phyloP scores from a whole-genome alignment of 2,888 invertebrate species.

The Neria commutata region DNA sequence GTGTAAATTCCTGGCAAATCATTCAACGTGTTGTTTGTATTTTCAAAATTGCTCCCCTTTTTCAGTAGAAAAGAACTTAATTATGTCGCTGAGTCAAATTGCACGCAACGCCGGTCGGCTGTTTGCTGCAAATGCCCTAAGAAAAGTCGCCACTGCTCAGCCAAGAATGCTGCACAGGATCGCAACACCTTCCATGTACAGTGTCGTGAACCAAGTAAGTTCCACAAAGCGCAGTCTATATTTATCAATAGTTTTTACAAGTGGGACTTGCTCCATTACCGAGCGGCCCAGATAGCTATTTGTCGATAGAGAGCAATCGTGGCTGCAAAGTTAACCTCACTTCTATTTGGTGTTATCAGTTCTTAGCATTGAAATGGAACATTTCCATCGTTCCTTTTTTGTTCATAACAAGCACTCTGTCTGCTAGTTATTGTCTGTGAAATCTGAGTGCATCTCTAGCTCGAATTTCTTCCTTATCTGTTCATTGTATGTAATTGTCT shows the following conservation, averaged over 20 bases:
- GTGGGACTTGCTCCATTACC: not conserved
- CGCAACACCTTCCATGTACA: slow-evolving; percentile 48
- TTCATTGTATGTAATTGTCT: too few relatives aligned
- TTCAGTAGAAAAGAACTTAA: slow-evolving; percentile 8
- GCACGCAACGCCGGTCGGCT: slow-evolving; percentile 55
- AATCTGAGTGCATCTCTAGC: too few relatives aligned
- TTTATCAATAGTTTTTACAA: not conserved
- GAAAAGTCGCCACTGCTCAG: slow-evolving; percentile 36
- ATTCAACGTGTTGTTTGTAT: not conserved
- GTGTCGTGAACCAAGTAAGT: slow-evolving; percentile 42
- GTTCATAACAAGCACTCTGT: too few relatives aligned
- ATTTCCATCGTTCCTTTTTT: too few relatives aligned
- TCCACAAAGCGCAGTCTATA: slow-evolving; percentile 5
- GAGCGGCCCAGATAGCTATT: slow-evolving; percentile 17
- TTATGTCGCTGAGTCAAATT: slow-evolving; percentile 59
- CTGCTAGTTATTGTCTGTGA: too few relatives aligned
- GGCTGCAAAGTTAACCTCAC: slow-evolving; percentile 45
- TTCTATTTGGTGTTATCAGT: not conserved
- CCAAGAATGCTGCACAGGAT: slow-evolving; percentile 52
- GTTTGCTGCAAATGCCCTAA: slow-evolving; percentile 43
- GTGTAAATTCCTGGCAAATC: slow-evolving; percentile 37
- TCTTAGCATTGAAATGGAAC: too few relatives aligned
- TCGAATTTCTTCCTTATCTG: too few relatives aligned
- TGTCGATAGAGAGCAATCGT: slow-evolving; percentile 8
- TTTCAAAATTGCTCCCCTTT: not conserved